Conservation (phyloP, 92 coral and sea anemone species). For the Paramuricea clavata region DNA sequence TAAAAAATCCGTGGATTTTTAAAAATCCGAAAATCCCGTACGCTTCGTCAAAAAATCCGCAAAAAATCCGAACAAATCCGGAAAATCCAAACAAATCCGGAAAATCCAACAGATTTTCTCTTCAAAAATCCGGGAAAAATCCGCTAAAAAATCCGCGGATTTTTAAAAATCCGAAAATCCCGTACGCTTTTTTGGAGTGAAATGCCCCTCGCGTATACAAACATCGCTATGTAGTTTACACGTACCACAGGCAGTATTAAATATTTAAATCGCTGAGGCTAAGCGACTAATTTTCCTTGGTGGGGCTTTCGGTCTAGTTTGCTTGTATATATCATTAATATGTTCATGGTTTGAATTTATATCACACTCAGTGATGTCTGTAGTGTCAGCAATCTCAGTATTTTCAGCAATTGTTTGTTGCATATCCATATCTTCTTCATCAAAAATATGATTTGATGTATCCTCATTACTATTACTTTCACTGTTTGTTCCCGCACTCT, state of each 20-base stretch:
- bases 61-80: too few species aligned
- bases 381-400: not conserved
- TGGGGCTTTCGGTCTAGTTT: not conserved
- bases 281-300: conserved; percentile 30
- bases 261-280: conserved; percentile 25
- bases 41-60: too few species aligned
- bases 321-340: not conserved
- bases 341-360: conserved; percentile 18
- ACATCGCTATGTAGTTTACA: not conserved
- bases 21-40: too few species aligned
- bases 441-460: not conserved
- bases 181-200: too few species aligned
- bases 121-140: too few species aligned
- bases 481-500: conserved; percentile 27
- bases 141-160: too few species aligned
- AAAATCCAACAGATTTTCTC: too few species aligned
- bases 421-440: conserved; percentile 24
- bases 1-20: too few species aligned
- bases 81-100: too few species aligned
- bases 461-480: conserved; percentile 21
- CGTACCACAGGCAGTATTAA: not conserved
- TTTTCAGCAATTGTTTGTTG: not conserved
- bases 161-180: too few species aligned
- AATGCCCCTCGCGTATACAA: too few species aligned
- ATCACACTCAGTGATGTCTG: not conserved